Evolutionary conservation across 2,113 vertebrate species (phyloP).

Genomic region (Pseudorhombus dupliciocellatus): DNA sequence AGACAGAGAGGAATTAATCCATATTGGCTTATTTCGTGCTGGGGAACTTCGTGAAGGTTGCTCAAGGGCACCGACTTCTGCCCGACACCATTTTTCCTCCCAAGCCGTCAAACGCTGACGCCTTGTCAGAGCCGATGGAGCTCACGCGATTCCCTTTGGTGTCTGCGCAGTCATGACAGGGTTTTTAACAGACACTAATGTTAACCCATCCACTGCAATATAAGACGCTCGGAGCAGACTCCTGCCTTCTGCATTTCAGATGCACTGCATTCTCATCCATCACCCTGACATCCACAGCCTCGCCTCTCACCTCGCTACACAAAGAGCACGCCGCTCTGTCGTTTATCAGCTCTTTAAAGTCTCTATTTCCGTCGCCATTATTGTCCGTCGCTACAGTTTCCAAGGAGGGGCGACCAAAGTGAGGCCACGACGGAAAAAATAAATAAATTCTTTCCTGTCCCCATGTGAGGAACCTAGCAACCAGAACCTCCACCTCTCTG

Average conservation of each 20-base stretch:
- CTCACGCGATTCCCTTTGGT: neutral
- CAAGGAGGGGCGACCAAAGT: conserved; percentile 14
- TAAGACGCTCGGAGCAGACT: neutral
- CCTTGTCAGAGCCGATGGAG: neutral
- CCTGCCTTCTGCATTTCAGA: neutral
- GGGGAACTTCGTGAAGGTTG: conserved; percentile 48
- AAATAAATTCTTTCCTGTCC: conserved; percentile 32
- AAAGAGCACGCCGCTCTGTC: neutral
- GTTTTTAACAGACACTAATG: neutral
- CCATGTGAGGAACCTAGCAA: conserved; percentile 51
- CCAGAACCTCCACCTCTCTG: conserved; percentile 37
- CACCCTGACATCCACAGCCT: neutral
- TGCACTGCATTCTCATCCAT: neutral
- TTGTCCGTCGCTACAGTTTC: conserved; percentile 20
- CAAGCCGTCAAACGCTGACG: too few relatives aligned
- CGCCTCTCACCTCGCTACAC: neutral
- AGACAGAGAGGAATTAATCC: conserved; percentile 59
- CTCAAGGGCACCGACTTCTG: conserved; percentile 46
- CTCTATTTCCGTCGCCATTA: neutral
- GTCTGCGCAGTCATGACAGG: neutral
- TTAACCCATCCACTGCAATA: neutral
- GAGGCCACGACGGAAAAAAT: conserved; percentile 26
- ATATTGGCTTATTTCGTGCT: conserved; percentile 53
- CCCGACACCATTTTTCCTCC: neutral
- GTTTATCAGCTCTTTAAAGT: conserved; percentile 12